Percentiles rank a stretch among this genome's conserved stretches.
Conservation (phyloP, 2,888 invertebrate species). For the Pemphredon lugubris region DNA sequence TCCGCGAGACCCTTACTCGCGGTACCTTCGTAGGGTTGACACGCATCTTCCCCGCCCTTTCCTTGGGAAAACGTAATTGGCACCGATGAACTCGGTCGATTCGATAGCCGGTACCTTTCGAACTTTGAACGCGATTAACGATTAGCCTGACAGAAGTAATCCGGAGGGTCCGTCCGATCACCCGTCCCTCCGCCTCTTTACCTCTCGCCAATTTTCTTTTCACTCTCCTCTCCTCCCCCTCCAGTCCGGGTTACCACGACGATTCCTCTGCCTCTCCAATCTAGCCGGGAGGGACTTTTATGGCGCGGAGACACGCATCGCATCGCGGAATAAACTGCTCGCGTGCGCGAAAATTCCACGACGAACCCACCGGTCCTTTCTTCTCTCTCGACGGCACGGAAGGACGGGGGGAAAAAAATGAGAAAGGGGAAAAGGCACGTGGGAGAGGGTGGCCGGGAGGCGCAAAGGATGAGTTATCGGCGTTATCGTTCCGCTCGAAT, state of each 20-base stretch:
- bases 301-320: conserved; percentile 49
- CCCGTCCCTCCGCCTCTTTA: conserved; percentile 39
- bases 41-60: too few relatives aligned
- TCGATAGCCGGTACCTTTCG: conserved; percentile 13
- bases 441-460: background rate
- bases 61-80: conserved; percentile 40
- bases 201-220: conserved; percentile 28
- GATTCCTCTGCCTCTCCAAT: conserved; percentile 32
- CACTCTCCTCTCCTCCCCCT: conserved; percentile 15
- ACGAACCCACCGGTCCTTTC: conserved; percentile 23
- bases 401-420: conserved; percentile 18
- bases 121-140: conserved; percentile 48
- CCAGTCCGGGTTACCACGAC: background rate
- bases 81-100: conserved; percentile 24
- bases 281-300: conserved; percentile 33
- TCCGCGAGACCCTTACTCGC: too few relatives aligned
- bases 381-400: conserved; percentile 55
- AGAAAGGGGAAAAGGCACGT: conserved; percentile 2
- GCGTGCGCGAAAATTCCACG: conserved; percentile 39
- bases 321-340: conserved; percentile 38
- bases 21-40: too few relatives aligned
- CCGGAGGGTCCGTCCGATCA: conserved; percentile 43
- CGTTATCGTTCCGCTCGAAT: conserved; percentile 54
- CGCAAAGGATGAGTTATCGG: conserved; percentile 64
- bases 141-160: conserved; percentile 34